Evolutionary conservation across 2,113 vertebrate genomes (phyloP).

Genomic region (Microtus pennsylvanicus): DNA sequence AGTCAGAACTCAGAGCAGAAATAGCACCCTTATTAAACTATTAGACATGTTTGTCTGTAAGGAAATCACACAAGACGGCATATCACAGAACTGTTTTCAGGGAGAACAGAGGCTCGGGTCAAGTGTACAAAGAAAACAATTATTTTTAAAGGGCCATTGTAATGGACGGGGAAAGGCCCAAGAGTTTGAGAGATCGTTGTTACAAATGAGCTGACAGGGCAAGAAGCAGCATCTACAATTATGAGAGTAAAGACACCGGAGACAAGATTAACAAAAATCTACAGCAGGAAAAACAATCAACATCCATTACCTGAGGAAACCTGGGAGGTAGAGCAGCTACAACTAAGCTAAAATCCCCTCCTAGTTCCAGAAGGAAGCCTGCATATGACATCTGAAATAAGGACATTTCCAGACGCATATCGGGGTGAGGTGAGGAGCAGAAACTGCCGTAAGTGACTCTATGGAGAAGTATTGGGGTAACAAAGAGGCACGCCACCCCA

Average conservation of each 20-base stretch:
- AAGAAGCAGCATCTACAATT: background rate
- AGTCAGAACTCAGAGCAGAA: background rate
- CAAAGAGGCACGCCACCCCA: background rate
- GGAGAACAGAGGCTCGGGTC: background rate
- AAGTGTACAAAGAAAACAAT: constrained; percentile 43
- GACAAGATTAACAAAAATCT: background rate
- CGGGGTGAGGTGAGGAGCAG: background rate
- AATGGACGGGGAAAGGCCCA: background rate
- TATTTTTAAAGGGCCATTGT: background rate
- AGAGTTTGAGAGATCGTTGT: background rate
- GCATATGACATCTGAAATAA: background rate
- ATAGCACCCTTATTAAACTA: background rate
- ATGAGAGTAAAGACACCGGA: background rate
- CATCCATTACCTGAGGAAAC: background rate
- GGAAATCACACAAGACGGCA: background rate
- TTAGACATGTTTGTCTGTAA: background rate
- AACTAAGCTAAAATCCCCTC: background rate
- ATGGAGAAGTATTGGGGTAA: background rate
- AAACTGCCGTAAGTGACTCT: background rate
- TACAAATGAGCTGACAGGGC: background rate
- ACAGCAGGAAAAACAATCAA: background rate
- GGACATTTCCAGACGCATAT: background rate
- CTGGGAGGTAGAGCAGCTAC: background rate
- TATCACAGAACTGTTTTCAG: background rate
- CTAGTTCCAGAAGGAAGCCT: background rate